phyloP scores from a whole-genome alignment of 2,113 vertebrate genomes.

The Symphodus melops region DNA sequence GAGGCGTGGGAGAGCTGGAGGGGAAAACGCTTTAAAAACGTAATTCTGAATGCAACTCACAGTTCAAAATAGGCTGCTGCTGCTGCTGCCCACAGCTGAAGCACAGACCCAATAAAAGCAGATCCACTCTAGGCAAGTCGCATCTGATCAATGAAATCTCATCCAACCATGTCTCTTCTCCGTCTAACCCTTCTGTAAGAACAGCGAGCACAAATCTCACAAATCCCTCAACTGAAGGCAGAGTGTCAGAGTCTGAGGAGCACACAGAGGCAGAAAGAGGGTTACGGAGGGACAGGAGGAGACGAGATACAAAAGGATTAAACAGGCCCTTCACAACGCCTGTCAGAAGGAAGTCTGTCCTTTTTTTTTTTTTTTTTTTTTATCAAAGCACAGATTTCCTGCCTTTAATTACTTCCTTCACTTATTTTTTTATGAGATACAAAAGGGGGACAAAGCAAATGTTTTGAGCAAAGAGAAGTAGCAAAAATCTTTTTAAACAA shows the following conservation, averaged over 20 bases:
- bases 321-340: constrained; percentile 13
- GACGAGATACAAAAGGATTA: constrained; percentile 2
- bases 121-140: constrained; percentile 6
- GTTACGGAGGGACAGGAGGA: neutral
- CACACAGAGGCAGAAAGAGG: constrained; percentile 6
- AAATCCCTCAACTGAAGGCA: constrained; percentile 26
- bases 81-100: constrained; percentile 23
- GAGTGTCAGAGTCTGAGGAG: constrained; percentile 14
- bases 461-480: neutral
- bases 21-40: constrained; percentile 31
- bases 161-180: constrained; percentile 25
- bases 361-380: neutral
- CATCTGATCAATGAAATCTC: constrained; percentile 59
- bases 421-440: neutral
- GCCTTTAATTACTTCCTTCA: neutral
- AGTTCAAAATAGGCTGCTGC: neutral
- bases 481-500: neutral
- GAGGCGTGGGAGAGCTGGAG: constrained; percentile 6
- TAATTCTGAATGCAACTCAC: constrained; percentile 18
- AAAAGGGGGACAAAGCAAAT: neutral
- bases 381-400: neutral
- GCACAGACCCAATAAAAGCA: constrained; percentile 37
- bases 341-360: neutral
- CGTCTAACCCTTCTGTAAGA: constrained; percentile 26
- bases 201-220: constrained; percentile 3